These are phyloP conservation scores for Microtus richardsoni DNA, from an alignment of 2,113 vertebrate species.

Conservation along the genomic window DNA sequence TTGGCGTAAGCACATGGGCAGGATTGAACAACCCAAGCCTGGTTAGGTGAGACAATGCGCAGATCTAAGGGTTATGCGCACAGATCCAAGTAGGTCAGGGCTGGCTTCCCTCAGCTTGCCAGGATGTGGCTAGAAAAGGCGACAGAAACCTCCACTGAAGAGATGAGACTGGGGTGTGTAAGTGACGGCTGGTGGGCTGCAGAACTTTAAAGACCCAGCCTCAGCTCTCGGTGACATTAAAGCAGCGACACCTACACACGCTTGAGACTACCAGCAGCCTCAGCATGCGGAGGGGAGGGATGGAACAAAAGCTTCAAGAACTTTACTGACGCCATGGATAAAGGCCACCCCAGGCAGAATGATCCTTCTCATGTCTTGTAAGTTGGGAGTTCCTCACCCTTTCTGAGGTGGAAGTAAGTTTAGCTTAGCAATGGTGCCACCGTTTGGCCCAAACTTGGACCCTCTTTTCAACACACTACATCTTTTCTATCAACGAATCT, in stretches of 20 bases:
- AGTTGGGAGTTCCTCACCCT: not conserved
- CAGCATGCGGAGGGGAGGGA: not conserved
- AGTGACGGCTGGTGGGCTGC: constrained; percentile 60
- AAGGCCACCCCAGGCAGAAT: not conserved
- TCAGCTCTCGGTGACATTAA: not conserved
- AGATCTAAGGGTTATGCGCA: not conserved
- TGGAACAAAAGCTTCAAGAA: not conserved
- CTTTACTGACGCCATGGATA: not conserved
- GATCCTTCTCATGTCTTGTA: not conserved
- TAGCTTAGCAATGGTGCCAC: not conserved
- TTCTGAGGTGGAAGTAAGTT: not conserved
- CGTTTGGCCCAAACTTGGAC: constrained; percentile 1
- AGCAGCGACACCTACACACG: not conserved
- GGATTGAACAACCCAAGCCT: not conserved
- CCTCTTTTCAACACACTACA: not conserved
- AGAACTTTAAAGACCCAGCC: constrained; percentile 19
- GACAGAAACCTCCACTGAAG: not conserved
- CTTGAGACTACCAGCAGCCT: not conserved
- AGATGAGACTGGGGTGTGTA: not conserved
- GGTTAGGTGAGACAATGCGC: constrained; percentile 26
- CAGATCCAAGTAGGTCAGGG: not conserved
- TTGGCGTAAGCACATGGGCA: not conserved
- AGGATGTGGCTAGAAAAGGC: constrained; percentile 46
- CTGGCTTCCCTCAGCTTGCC: not conserved
- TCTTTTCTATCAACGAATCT: not conserved